Conservation (phyloP, 2,888 invertebrate species). For the Drosophila ochracea region DNA sequence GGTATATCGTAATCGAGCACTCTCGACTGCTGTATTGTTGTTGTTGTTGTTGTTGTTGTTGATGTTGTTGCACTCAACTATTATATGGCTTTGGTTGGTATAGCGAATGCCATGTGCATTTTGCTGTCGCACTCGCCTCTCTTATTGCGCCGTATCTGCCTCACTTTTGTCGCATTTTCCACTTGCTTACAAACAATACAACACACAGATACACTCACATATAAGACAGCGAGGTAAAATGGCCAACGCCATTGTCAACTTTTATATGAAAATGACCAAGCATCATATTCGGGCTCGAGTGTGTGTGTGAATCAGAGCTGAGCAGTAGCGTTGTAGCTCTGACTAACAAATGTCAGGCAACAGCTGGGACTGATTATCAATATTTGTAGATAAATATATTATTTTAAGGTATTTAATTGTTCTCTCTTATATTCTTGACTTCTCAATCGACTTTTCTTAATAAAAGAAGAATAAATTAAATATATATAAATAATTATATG, state of each 20-base stretch:
- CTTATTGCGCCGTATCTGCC: conserved; percentile 42
- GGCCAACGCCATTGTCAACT: conserved; percentile 59
- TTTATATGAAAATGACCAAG: conserved; percentile 70
- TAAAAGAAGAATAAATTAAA: background rate
- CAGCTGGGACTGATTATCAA: background rate
- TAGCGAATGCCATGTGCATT: conserved; percentile 55
- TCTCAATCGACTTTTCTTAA: background rate
- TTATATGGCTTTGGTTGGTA: conserved; percentile 47
- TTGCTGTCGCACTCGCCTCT: conserved; percentile 34
- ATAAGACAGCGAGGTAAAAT: conserved; percentile 30
- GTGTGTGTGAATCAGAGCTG: conserved; percentile 4
- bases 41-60: conserved; percentile 21
- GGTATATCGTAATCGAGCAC: background rate
- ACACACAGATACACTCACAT: conserved; percentile 3
- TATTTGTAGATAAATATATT: background rate
- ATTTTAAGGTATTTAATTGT: background rate
- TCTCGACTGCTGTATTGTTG: background rate
- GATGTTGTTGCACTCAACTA: conserved; percentile 25
- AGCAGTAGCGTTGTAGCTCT: background rate
- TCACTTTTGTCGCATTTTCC: conserved; percentile 67
- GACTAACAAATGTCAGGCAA: background rate
- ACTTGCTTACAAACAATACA: conserved; percentile 50
- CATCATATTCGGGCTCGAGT: conserved; percentile 16
- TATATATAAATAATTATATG: background rate
- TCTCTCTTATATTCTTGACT: background rate